These are phyloP conservation scores for Eira barbara DNA, from an alignment of 2,113 vertebrate genomes.

Conservation along the genomic window DNA sequence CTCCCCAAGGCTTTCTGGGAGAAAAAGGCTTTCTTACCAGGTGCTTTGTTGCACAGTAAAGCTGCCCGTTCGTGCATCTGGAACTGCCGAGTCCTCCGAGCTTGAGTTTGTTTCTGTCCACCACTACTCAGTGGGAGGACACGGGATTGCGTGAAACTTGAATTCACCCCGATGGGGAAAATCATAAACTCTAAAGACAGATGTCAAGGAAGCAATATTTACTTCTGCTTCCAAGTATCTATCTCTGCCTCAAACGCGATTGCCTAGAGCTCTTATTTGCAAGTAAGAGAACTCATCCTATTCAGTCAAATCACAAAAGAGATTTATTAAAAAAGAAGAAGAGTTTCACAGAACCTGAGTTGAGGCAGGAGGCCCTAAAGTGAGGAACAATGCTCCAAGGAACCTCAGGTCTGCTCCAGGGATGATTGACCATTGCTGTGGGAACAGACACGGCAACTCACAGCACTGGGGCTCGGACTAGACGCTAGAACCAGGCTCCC, in stretches of 20 bases:
- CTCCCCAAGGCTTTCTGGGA: neutral
- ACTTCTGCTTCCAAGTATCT: neutral
- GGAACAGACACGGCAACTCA: neutral
- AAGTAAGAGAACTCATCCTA: neutral
- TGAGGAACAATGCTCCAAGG: neutral
- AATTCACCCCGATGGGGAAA: neutral
- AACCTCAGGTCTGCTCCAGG: neutral
- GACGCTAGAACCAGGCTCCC: neutral
- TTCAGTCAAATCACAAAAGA: neutral
- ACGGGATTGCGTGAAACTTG: neutral
- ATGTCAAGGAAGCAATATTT: conserved; percentile 1
- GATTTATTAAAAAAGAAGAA: conserved; percentile 12
- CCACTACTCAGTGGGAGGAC: neutral
- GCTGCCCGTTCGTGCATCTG: neutral
- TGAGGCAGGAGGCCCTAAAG: neutral
- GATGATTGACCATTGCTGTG: neutral
- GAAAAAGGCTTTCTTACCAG: neutral
- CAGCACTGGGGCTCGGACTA: accelerated
- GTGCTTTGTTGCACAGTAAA: neutral
- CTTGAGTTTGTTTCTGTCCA: neutral
- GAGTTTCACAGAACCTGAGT: neutral
- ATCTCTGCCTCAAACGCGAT: neutral
- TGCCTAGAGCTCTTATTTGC: neutral
- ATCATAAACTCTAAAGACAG: neutral
- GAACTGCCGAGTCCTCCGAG: neutral